Percentiles rank a stretch among this genome's conserved stretches.
Evolutionary conservation across 2,797 vertebrate genomes (phyloP).

Genomic region (Gila robusta): DNA sequence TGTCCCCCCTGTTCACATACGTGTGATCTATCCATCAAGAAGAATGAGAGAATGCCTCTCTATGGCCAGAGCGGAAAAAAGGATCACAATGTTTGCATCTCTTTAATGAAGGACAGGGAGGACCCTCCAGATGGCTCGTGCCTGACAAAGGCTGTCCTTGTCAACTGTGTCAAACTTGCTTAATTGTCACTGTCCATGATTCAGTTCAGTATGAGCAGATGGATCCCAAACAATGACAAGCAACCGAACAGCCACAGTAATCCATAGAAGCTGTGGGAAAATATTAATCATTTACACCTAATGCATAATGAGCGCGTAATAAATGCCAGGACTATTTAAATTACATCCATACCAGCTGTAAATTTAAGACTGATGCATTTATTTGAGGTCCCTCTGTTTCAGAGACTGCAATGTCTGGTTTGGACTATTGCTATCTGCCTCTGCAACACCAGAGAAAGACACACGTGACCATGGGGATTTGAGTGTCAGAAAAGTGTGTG

Average conservation of each 20-base stretch:
- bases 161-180: conserved; percentile 79
- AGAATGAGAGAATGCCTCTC: conserved; percentile 27
- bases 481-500: conserved; percentile 65
- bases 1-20: conserved; percentile 41
- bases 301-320: conserved; percentile 37
- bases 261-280: conserved; percentile 54
- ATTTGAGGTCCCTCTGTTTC: conserved; percentile 28
- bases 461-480: conserved; percentile 63
- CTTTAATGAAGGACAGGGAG: conserved; percentile 58
- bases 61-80: conserved; percentile 41
- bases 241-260: conserved; percentile 57
- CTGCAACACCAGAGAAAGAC: conserved; percentile 28
- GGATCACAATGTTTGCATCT: conserved; percentile 66
- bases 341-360: conserved; percentile 52
- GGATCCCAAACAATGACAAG: conserved; percentile 65
- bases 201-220: conserved; percentile 62
- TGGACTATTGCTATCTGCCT: conserved; percentile 38
- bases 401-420: conserved; percentile 17
- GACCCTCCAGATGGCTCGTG: conserved; percentile 76
- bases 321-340: conserved; percentile 59
- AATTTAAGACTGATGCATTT: conserved; percentile 25
- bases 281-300: conserved; percentile 53
- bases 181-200: conserved; percentile 69
- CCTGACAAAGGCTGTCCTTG: conserved; percentile 72
- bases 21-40: conserved; percentile 66